Percentiles rank a stretch among this genome's conserved stretches.
Evolutionary conservation across 2,113 vertebrate species (phyloP).

Genomic region (Scophthalmus maximus): DNA sequence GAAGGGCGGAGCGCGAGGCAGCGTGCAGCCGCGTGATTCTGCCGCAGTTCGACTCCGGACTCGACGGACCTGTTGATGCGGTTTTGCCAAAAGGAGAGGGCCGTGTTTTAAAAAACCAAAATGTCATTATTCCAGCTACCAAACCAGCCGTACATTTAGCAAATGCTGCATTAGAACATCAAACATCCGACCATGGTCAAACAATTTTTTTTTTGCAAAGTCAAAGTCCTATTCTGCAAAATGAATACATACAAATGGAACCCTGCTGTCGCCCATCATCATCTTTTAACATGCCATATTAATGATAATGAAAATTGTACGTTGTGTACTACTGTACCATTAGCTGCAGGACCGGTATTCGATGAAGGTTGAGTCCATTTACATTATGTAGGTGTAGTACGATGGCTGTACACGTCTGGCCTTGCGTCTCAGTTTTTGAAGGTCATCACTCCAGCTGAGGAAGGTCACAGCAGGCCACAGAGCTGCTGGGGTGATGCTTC

Average conservation of each 20-base stretch:
- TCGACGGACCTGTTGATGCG: conserved; percentile 65
- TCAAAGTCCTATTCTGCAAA: too few species aligned
- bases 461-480: conserved; percentile 64
- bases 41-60: conserved; percentile 64
- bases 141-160: background rate
- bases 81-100: conserved; percentile 11
- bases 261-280: background rate
- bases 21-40: conserved; percentile 52
- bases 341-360: background rate
- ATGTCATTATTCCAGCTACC: background rate
- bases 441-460: conserved; percentile 56
- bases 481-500: conserved; percentile 21
- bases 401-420: conserved; percentile 39
- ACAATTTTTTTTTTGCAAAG: too few species aligned
- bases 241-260: too few species aligned
- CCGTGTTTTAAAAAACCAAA: background rate
- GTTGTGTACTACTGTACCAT: background rate
- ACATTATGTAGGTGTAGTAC: conserved; percentile 5
- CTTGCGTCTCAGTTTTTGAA: conserved; percentile 53
- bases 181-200: too few species aligned
- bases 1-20: conserved; percentile 28
- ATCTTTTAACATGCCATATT: background rate
- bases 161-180: too few species aligned
- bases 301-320: background rate
- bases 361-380: background rate